Base-by-base conservation (phyloP, 2,888 invertebrate genomes). In the Apotomis betuletana region DNA sequence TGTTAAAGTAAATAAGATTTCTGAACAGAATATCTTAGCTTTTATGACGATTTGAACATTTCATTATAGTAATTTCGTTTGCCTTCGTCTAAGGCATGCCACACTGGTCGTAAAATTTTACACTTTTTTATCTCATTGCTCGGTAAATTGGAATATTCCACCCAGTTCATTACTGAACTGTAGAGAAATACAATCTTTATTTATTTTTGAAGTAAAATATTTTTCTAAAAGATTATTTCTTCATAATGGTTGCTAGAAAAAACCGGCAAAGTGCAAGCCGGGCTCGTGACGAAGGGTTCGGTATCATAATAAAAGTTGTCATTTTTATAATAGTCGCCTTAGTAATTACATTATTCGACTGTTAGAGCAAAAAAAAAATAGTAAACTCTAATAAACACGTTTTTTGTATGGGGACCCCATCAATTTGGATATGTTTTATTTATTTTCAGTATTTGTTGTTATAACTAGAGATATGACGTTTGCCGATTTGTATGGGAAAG, bases 1-100 rank as follows among this genome's bases (percentile, higher is more conserved):
- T 27, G 27, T 41, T 49, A 46, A 2, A 27, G 36, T 55, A 36
- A 57, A 58, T 51, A 51, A 10, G 49, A 57, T 36, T 65, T 5
- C 46, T 15, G 38, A 55, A 64, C 13, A 60, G 51, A 58, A 60
- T 13, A 49, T 51, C 38, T 49, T 57, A 27, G 27, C 27, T 41
- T 71, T 67, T 36, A 71, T 62, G 61, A 8, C 55, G 27, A 67
- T 61, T 61, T 51, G 49, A 57, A 61, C 61, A 51, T 63, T 49
- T 63, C 44, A 58, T 67, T 67, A 62, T 57, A 27, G 44, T 67
- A 52, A 62, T 61, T 57, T 71, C 51, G 57, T 67, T 72, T 62
- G 62, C 58, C 57, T 46, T 52, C 63, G 61, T 58, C 67, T 51
- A 57, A 62, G 62, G 57, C 52, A 61, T 61, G 46, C 36, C 57